Evolutionary conservation across 2,113 vertebrate genomes (phyloP).

Genomic region (Empidonax traillii): DNA sequence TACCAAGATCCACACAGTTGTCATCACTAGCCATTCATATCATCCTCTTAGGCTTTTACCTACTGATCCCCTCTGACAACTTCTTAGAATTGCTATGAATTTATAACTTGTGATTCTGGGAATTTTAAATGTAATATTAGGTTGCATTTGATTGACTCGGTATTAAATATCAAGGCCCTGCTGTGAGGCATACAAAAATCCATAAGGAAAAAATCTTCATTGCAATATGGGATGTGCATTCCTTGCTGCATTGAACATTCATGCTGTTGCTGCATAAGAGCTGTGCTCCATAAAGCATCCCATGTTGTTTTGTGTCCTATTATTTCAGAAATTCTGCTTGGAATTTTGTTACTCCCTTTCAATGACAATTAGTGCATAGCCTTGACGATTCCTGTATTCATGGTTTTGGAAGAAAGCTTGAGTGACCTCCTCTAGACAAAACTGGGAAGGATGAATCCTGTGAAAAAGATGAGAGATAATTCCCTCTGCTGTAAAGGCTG

Average conservation of each 20-base stretch:
- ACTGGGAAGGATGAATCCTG: background rate
- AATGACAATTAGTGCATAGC: background rate
- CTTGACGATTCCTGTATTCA: background rate
- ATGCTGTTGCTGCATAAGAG: background rate
- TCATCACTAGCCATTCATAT: background rate
- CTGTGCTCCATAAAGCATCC: background rate
- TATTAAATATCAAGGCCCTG: background rate
- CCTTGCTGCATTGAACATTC: background rate
- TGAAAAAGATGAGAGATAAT: background rate
- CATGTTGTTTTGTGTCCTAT: background rate
- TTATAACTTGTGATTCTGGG: background rate
- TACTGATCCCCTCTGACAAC: background rate
- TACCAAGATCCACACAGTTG: background rate
- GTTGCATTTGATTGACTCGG: background rate
- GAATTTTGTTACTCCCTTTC: background rate
- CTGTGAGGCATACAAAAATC: background rate
- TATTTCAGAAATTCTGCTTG: background rate
- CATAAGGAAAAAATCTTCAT: background rate
- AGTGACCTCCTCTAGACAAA: background rate
- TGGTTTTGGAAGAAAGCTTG: background rate
- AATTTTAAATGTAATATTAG: background rate
- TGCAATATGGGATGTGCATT: background rate
- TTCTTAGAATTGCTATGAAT: background rate
- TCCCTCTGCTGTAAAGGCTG: background rate
- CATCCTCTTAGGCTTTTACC: background rate